phyloP scores from a whole-genome alignment of 2,797 vertebrate genomes.

The Syngnathus rostellatus region DNA sequence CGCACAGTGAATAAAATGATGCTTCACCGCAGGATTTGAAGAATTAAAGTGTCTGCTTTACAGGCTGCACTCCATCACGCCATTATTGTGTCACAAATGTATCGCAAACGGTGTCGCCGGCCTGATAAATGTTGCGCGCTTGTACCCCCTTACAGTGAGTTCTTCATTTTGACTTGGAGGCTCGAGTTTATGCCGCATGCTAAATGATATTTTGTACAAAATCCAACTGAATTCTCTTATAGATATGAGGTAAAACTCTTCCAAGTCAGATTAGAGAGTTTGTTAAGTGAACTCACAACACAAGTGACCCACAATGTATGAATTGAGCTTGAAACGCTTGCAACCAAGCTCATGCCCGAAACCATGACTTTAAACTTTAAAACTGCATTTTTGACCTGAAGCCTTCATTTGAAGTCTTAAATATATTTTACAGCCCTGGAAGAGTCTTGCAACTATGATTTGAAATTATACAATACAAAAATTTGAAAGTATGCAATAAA shows the following conservation, averaged over 20 bases:
- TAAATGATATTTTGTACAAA: neutral
- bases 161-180: neutral
- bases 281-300: neutral
- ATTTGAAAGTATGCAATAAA: neutral
- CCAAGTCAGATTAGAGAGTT: neutral
- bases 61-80: neutral
- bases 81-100: neutral
- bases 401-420: neutral
- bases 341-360: too few relatives aligned
- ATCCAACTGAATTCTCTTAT: neutral
- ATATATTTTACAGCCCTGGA: neutral
- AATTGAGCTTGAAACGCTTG: too few relatives aligned
- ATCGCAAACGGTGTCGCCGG: neutral
- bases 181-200: neutral
- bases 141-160: neutral
- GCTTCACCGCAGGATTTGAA: neutral
- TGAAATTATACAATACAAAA: neutral
- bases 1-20: constrained; percentile 1
- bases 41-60: constrained; percentile 2
- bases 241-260: neutral
- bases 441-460: neutral
- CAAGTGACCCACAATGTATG: neutral
- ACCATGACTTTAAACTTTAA: neutral
- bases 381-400: neutral
- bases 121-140: neutral